Conservation (phyloP, 1,140 invertebrate species). For the Pogonomyrmex barbatus region DNA sequence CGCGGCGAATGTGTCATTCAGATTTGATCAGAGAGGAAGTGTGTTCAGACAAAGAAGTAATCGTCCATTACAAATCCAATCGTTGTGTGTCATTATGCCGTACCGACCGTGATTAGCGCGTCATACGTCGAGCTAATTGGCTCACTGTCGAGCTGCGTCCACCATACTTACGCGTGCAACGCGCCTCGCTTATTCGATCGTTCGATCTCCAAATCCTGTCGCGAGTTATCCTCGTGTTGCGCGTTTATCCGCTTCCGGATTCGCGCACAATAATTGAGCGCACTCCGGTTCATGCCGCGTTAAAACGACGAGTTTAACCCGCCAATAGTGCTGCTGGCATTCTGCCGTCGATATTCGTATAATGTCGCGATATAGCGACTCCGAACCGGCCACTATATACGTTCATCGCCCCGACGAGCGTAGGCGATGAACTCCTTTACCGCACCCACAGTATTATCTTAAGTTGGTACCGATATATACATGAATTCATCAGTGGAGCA, state of each 20-base stretch:
- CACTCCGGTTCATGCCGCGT: slow-evolving; percentile 19
- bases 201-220: slow-evolving; percentile 26
- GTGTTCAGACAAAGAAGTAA: slow-evolving; percentile 25
- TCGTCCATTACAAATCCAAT: slow-evolving; percentile 45
- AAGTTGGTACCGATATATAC: slow-evolving; percentile 41
- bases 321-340: slow-evolving; percentile 45
- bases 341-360: slow-evolving; percentile 34
- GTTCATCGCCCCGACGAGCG: slow-evolving; percentile 42
- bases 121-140: slow-evolving; percentile 65
- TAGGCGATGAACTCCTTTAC: slow-evolving; percentile 59
- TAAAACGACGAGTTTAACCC: slow-evolving; percentile 55
- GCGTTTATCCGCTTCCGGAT: slow-evolving; percentile 37
- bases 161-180: neutral
- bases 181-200: slow-evolving; percentile 3
- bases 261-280: slow-evolving; percentile 28
- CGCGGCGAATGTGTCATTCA: neutral
- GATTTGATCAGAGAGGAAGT: neutral
- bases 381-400: slow-evolving; percentile 11
- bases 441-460: slow-evolving; percentile 53
- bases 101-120: slow-evolving; percentile 57
- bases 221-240: slow-evolving; percentile 24
- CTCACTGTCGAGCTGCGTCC: slow-evolving; percentile 9
- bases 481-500: slow-evolving; percentile 20
- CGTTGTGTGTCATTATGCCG: slow-evolving; percentile 47
- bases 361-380: slow-evolving; percentile 24